These are phyloP conservation scores for Reticulitermes lucifugus DNA, from an alignment of 2,888 invertebrate genomes.

Conservation along the genomic window DNA sequence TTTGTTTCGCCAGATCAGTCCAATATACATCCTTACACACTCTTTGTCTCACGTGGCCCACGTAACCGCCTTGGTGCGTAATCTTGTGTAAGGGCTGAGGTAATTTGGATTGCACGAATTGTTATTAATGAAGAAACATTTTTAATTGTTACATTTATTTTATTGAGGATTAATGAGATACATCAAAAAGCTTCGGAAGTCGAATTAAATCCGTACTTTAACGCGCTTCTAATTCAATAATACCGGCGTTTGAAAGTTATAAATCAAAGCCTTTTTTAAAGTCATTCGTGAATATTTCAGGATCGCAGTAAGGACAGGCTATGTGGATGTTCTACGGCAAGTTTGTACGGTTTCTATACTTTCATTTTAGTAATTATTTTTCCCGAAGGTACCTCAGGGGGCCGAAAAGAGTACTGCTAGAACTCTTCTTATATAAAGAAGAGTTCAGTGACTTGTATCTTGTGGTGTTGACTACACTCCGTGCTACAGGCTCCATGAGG, in stretches of 20 bases:
- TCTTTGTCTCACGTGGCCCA: too few species aligned
- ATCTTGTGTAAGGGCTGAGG: too few species aligned
- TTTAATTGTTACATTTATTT: too few species aligned
- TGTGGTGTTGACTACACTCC: constrained; percentile 6
- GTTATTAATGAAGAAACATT: too few species aligned
- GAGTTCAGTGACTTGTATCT: constrained; percentile 15
- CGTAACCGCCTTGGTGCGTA: too few species aligned
- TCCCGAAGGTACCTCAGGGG: neutral
- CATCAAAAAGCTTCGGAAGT: too few species aligned
- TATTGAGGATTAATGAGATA: too few species aligned
- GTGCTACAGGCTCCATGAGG: neutral
- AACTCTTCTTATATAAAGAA: neutral
- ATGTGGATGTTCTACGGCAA: neutral
- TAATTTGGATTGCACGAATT: too few species aligned
- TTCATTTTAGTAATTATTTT: neutral
- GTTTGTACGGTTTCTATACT: neutral
- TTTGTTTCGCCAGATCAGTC: too few species aligned
- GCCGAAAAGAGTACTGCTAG: neutral
- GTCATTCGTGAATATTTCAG: neutral
- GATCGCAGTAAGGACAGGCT: neutral
- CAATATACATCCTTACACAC: too few species aligned
- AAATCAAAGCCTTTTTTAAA: neutral
- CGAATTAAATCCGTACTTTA: too few species aligned
- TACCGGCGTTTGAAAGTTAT: neutral
- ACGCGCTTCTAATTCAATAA: too few species aligned